Base-by-base conservation (phyloP, 2,888 invertebrate species). In the Cheilosia soror region DNA sequence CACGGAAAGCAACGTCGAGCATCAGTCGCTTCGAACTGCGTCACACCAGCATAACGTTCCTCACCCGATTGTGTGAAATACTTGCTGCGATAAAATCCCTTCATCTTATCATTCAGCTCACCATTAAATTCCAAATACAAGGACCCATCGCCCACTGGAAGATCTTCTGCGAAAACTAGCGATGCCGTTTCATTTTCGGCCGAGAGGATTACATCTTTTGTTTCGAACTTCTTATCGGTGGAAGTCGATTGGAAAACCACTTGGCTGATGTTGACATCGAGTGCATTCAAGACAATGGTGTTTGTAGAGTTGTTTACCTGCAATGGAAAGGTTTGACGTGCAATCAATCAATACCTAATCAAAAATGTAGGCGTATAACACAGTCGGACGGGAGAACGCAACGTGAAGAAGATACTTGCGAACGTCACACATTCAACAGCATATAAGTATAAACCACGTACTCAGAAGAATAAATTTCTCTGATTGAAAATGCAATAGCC, bases 1-100 rank as follows among this genome's bases (percentile, higher is more conserved):
- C 98, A 99, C 3, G 99, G 99, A 90, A 99, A 99, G 90, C 98
- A 97, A 88, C 97, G 94, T 73, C 99, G 94, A 5, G 99, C 99
- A 93, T 97, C 96, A 2, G 96, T 97, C 0, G 97, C 94, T 91
- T 97, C 97, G 91, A 98, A 98, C 93, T 98, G 98, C 68, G 98
- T 98, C 80, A 97, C 97, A 42, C 97, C 98, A 37, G 96, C 96
- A 90, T 95, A 96, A 69, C 96, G 94, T 90, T 96, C 96, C 87
- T 96, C 96, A 9, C 97, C 97, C 65, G 93, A 92, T 29, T 95
- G 93, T 76, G 95, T 95, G 87, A 94, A 91, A 92, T 97, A 98
- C 93, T 97, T 97, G 93, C 97, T 97, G 66, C 98, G 95, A 92
- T 98, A 98, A 87, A 98, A 95, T n/a, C 98, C 98, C 92, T 96